Evolutionary conservation across 2,113 vertebrate species (phyloP).

Genomic region (Sylvietta virens): DNA sequence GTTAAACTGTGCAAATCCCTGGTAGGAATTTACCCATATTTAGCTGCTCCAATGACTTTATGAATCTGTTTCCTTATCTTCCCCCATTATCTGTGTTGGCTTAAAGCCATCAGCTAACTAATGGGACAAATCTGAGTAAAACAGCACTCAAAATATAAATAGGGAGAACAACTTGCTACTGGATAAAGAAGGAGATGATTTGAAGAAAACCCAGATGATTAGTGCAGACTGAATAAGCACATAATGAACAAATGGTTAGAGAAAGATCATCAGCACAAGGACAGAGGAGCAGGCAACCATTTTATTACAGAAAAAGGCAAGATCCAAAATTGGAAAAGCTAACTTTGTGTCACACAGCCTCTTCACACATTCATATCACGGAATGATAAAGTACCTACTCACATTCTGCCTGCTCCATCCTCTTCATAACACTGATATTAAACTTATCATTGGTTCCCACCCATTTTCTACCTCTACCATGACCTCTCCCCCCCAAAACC

Average conservation of each 20-base stretch:
- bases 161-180: background rate
- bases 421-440: background rate
- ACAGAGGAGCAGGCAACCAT: background rate
- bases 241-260: background rate
- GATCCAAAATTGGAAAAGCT: background rate
- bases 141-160: background rate
- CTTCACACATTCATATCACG: background rate
- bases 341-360: background rate
- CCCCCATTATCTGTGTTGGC: background rate
- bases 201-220: background rate
- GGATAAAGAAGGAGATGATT: background rate
- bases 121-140: background rate
- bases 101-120: conserved; percentile 1
- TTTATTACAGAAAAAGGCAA: background rate
- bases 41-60: background rate
- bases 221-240: background rate
- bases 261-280: background rate
- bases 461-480: background rate
- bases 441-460: background rate
- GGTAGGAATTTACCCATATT: background rate
- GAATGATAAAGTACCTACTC: background rate
- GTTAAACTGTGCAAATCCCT: background rate
- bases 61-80: background rate
- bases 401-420: background rate
- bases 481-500: background rate